These are phyloP conservation scores for Aphis craccivora DNA, from an alignment of 1,140 invertebrate species.

Conservation along the genomic window DNA sequence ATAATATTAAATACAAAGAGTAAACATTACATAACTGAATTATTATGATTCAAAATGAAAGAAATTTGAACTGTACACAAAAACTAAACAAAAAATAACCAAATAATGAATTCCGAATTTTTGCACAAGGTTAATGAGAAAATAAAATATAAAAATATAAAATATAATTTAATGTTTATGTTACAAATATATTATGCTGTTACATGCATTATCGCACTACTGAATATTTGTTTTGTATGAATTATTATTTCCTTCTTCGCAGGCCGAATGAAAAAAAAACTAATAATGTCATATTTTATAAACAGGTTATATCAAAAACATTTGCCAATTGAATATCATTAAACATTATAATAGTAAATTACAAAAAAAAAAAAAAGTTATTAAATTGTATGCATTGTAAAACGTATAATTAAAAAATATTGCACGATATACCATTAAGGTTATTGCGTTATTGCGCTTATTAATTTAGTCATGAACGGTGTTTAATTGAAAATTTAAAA, in stretches of 20 bases:
- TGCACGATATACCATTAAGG: neutral
- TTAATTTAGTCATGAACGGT: neutral
- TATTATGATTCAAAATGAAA: neutral
- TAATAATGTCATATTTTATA: neutral
- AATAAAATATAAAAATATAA: neutral
- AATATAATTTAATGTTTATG: neutral
- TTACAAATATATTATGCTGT: neutral
- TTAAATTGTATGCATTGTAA: neutral
- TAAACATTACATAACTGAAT: neutral
- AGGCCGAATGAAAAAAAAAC: neutral
- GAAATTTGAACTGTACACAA: neutral
- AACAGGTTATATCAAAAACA: neutral
- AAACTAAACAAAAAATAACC: slow-evolving; percentile 10
- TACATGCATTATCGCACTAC: neutral
- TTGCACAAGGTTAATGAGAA: slow-evolving; percentile 7
- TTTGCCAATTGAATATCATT: neutral
- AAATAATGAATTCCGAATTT: slow-evolving; percentile 6
- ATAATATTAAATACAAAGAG: neutral
- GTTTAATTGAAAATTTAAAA: neutral
- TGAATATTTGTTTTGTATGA: neutral
- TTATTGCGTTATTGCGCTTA: neutral
- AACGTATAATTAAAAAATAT: neutral
- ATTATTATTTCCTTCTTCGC: neutral
- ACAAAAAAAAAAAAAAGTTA: neutral
- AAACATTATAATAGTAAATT: neutral